phyloP scores from a whole-genome alignment of 2,797 vertebrate genomes.

The Pseudochromis fuscus region DNA sequence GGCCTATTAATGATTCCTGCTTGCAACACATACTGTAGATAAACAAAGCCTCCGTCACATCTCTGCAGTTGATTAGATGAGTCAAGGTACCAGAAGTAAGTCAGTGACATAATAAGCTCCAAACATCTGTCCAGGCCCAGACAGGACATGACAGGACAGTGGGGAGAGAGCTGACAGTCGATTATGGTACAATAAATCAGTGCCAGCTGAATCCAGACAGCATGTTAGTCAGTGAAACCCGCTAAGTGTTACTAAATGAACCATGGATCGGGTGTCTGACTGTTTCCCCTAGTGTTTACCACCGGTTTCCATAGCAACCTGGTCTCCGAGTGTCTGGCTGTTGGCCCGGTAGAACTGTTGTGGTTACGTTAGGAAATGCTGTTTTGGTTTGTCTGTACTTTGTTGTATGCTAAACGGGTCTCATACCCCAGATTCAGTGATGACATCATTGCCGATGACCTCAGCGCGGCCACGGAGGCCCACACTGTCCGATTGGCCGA shows the following conservation, averaged over 20 bases:
- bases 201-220: constrained; percentile 66
- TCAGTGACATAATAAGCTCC: constrained; percentile 48
- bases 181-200: constrained; percentile 49
- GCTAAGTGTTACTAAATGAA: constrained; percentile 64
- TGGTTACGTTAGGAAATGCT: constrained; percentile 92
- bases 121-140: constrained; percentile 59
- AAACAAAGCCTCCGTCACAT: constrained; percentile 33
- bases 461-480: constrained; percentile 66
- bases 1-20: constrained; percentile 5
- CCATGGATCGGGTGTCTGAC: constrained; percentile 62
- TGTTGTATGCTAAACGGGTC: constrained; percentile 62
- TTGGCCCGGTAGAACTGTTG: constrained; percentile 89
- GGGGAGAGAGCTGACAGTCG: constrained; percentile 35
- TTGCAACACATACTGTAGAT: constrained; percentile 3
- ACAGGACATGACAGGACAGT: constrained; percentile 45
- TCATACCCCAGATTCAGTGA: constrained; percentile 62
- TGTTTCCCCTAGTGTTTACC: constrained; percentile 92
- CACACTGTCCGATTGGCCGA: constrained; percentile 64
- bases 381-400: constrained; percentile 82
- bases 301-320: constrained; percentile 89
- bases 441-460: constrained; percentile 79
- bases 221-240: constrained; percentile 63
- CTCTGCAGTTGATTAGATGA: constrained; percentile 43
- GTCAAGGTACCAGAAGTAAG: constrained; percentile 49
- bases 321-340: constrained; percentile 88